Percentiles rank a stretch among this genome's conserved stretches.
These are phyloP conservation scores for Trinorchestia longiramus DNA, from an alignment of 1,140 invertebrate species.

Conservation along the genomic window DNA sequence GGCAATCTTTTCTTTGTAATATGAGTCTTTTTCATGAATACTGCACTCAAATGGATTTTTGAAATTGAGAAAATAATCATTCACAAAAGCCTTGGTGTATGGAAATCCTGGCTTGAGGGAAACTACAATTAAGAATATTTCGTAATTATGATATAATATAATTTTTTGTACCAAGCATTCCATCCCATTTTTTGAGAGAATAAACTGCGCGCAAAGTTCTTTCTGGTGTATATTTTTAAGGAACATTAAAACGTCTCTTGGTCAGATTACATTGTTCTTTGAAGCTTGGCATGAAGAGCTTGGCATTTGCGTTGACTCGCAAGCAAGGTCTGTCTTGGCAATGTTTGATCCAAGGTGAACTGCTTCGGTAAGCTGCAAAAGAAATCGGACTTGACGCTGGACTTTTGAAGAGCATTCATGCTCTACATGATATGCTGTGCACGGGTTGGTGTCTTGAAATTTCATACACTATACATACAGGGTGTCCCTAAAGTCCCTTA, in stretches of 20 bases:
- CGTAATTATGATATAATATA: not conserved
- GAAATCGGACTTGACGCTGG: not conserved
- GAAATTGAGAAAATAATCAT: not conserved
- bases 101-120: not conserved
- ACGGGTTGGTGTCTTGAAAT: not conserved
- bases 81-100: not conserved
- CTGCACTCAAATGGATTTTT: not conserved
- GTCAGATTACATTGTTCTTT: not conserved
- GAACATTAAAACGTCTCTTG: not conserved
- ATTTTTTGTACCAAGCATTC: not conserved
- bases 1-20: not conserved
- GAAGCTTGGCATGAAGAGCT: not conserved
- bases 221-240: not conserved
- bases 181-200: not conserved
- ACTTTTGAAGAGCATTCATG: not conserved
- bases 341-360: constrained; percentile 17
- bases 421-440: not conserved
- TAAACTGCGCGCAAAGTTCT: not conserved
- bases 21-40: not conserved
- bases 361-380: not conserved
- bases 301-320: not conserved
- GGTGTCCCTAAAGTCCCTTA: too few species aligned
- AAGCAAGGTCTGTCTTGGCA: constrained; percentile 20
- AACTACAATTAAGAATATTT: not conserved
- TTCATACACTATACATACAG: too few species aligned